Conservation (phyloP, 2,797 vertebrate genomes). For the Scyliorhinus canicula region DNA sequence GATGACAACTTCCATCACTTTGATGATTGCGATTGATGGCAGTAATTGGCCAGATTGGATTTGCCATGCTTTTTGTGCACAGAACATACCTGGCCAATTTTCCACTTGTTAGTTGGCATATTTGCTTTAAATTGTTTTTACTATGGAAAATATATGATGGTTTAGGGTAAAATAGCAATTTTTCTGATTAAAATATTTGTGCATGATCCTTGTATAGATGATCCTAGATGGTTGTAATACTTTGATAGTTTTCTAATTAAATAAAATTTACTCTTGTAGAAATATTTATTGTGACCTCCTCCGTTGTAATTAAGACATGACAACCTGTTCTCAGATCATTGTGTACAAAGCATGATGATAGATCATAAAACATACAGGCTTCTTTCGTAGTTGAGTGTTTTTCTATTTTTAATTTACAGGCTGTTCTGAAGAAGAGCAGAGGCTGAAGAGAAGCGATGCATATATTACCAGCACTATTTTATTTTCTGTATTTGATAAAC, state of each 20-base stretch:
- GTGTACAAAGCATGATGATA: constrained; percentile 28
- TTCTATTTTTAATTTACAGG: constrained; percentile 48
- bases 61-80: neutral
- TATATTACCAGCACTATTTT: neutral
- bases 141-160: neutral
- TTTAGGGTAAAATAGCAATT: neutral
- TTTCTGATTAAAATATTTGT: constrained; percentile 11
- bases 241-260: constrained; percentile 33
- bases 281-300: constrained; percentile 32
- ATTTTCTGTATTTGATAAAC: neutral
- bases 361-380: constrained; percentile 5
- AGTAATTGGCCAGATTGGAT: neutral
- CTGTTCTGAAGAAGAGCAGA: constrained; percentile 65
- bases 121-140: constrained; percentile 1
- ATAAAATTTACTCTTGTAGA: constrained; percentile 28
- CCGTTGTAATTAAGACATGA: constrained; percentile 17
- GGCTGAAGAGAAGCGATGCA: constrained; percentile 47
- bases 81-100: neutral
- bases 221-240: neutral
- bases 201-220: neutral
- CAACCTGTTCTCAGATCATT: constrained; percentile 32
- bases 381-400: neutral
- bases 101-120: neutral
- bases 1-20: neutral
- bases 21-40: neutral